Base-by-base conservation (phyloP, 2,113 vertebrate genomes). In the Cromileptes altivelis region DNA sequence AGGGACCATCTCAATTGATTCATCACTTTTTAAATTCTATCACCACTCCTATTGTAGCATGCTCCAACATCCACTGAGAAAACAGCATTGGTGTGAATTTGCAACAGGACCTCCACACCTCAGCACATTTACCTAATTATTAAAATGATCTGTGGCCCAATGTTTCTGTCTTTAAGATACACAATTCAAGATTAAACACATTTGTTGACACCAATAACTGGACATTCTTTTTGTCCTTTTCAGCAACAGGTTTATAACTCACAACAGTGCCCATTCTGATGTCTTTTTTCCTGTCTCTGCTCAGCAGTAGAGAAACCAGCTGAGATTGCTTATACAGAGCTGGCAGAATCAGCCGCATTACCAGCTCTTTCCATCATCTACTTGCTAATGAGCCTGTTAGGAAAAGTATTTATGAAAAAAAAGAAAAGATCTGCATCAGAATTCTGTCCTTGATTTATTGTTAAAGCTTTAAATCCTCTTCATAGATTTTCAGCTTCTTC, bases 401-500 rank as follows among this genome's bases (percentile, higher is more conserved):
- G 27, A n/a, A 84, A 89, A 78, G 74, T 27, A 65, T 89, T 88
- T 85, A 86, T 92, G 33, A 47, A 88, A 70, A 63, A 76, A 85
- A 7, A 45, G 15, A 49, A 82, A 71, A 70, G 33, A 86, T 70
- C 75, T 23, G 42, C 72, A 47, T 76, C 42, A 61, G 45, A 89
- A 75, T 82, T 81, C 78, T 78, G 11, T 70, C 6, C 72, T 53
- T 81, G 85, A 83, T 91, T 92, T 85, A 88, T 81, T 14, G 50
- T 49, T 53, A 80, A 73, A 86, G 80, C 86, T 64, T 49, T 85
- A 91, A 94, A 93, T 91, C 82, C 89, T 80, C 61, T 67, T 88
- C 68, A 81, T 81, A 86, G 79, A 90, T 91, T 87, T 92, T 61
- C 73, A 84, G 83, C 79, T 91, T 90, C 81, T 87, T 84, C 69